Evolutionary conservation across 2,797 vertebrate genomes (phyloP), one percentile per base, ranked within the genome.

Genomic region (Rhinichthys osculus): DNA sequence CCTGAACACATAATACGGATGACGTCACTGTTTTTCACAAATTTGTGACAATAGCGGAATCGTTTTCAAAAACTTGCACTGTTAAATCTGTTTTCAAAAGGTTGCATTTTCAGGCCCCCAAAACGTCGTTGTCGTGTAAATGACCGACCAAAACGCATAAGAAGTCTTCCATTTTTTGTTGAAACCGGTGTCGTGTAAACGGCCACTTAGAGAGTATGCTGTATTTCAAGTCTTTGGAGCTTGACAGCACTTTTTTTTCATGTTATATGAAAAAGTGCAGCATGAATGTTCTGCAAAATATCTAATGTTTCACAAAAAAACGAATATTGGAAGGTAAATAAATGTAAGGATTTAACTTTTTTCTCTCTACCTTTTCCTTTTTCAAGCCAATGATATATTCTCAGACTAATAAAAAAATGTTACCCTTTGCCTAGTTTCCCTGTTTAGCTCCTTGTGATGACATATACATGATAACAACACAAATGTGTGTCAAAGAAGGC

Each of bases 401-500:
- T 70, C 30, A 71, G 13, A n/a, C 9, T 21, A 23, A 50, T 62
- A 13, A 38, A 38, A 17, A 1, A 13, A 2, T 6, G 38, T 4
- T 19, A 79, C 19, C 38, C 19, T 80, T 70, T 23, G 67, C 52
- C 67, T 79, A 47, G 38, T 80, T 78, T 72, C 27, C 6, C 4
- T 59, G 47, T 40, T 42, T 40, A 84, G 52, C 72, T 42, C 19
- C 11, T 19, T 54, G 44, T 77, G 59, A 78, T 54, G 73, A 30
- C 47, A 78, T 52, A 69, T 17, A 62, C 64, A 44, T 78, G 64
- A 78, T 8, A 38, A 78, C 10, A 82, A 33, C 40, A 79, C 21
- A 71, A 47, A 79, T 19, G 9, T 27, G 84, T 47, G 38, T 79
- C 66, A 38, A 2, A 27, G 21, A 59, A 64, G 35, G 23, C 40